Conservation (phyloP, 1,140 invertebrate genomes). For the Bicyclus anynana region DNA sequence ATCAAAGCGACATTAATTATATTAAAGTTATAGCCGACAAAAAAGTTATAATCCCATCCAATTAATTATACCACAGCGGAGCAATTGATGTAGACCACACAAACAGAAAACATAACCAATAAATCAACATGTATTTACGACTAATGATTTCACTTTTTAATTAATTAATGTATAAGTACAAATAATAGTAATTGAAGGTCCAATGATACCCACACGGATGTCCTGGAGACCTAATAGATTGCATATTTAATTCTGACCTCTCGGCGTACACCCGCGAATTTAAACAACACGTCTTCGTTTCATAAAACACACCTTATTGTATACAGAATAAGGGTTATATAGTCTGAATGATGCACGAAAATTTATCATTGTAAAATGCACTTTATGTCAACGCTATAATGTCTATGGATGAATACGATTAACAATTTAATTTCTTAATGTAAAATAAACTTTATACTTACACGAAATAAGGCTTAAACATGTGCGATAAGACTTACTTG, state of each 20-base stretch:
- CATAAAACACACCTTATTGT: constrained; percentile 6
- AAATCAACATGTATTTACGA: constrained; percentile 21
- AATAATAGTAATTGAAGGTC: constrained; percentile 36
- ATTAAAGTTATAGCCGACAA: constrained; percentile 5
- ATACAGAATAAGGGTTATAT: not conserved
- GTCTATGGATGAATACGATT: not conserved
- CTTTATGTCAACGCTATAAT: not conserved
- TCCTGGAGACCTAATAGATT: constrained; percentile 39
- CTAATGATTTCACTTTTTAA: constrained; percentile 18
- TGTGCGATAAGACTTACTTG: not conserved
- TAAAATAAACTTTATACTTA: not conserved
- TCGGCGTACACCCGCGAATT: constrained; percentile 10
- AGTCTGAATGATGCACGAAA: not conserved
- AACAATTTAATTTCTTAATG: not conserved
- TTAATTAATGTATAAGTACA: constrained; percentile 22
- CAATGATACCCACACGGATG: constrained; percentile 37
- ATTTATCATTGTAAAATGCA: not conserved
- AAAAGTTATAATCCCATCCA: constrained; percentile 8
- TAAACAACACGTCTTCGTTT: not conserved
- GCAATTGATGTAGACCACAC: constrained; percentile 5
- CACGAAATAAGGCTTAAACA: not conserved
- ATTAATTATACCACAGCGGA: not conserved
- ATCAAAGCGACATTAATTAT: not conserved
- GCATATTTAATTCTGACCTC: constrained; percentile 45
- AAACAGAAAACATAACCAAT: constrained; percentile 5